Base-by-base conservation (phyloP, 2,113 vertebrate species). In the Charina bottae region DNA sequence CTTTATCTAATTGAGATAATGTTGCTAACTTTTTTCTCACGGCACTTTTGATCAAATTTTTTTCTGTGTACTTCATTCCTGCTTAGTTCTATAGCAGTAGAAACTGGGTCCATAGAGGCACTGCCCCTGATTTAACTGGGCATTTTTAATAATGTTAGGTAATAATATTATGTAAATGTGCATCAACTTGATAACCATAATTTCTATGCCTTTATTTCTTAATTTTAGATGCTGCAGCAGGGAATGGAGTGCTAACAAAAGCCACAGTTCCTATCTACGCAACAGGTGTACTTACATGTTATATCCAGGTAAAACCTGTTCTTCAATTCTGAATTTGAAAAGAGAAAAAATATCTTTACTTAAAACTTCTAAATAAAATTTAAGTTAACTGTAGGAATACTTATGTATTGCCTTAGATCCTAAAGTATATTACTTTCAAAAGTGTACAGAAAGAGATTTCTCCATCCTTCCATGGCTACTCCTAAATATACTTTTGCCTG, bases 261-360 rank as follows among this genome's bases (percentile, higher is more conserved):
- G 99, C 99, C 85, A 99, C 99, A 0, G 99, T 99, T 94, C 99
- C 99, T 78, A 99, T 99, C 96, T 99, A 99, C 97, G 99, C 99
- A 97, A 99, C 99, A 83, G 99, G 99, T 92, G 99, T 99, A 56
- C 98, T 99, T 93, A 99, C 99, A 0, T 99, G 99, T 96, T 99
- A 99, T 88, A 99, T 99, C 97, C 99, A 99, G 99, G 99, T 99
- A 97, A 97, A 89, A 59, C 1, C 55, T 59, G 1, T 83, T 68
- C 54, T 88, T 88, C 11, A 59, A 58, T 85, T 28, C 26, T 28
- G 9, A 54, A 26, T 19, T 78, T 37, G 17, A 78, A 78, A 78
- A 78, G 2, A 78, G 13, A 78, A 78, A 37, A 78, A 42, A 37
- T 78, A 78, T 78, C 17, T 37, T 78, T 21, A 78, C 7, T 78